Evolutionary conservation across 2,113 vertebrate species (phyloP).

Genomic region (Dendropsophus ebraccatus): DNA sequence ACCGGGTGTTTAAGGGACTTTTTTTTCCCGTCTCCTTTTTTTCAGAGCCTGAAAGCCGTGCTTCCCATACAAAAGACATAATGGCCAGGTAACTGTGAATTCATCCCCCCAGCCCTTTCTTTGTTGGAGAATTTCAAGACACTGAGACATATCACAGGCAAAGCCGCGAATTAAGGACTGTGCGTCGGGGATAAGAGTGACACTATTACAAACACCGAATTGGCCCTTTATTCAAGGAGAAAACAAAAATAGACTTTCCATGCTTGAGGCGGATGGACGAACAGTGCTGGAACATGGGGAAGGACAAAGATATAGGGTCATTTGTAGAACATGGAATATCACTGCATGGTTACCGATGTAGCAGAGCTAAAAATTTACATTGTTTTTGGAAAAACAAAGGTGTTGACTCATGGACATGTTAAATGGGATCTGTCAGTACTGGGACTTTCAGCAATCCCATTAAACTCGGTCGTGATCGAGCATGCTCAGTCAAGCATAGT

Average conservation of each 20-base stretch:
- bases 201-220: neutral
- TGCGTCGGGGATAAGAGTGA: neutral
- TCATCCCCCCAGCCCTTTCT: neutral
- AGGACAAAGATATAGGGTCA: neutral
- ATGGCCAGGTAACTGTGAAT: conserved; percentile 23
- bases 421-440: no score
- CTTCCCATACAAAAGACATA: conserved; percentile 14
- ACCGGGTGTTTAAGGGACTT: neutral
- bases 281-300: neutral
- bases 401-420: no score
- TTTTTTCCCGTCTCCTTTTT: neutral
- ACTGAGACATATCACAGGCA: neutral
- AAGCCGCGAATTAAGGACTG: conserved; percentile 2
- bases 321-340: neutral
- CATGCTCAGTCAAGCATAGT: no score
- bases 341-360: neutral
- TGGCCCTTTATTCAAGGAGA: neutral
- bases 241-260: conserved; percentile 11
- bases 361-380: no score
- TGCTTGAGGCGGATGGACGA: neutral
- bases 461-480: no score
- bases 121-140: conserved; percentile 27
- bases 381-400: no score
- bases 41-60: conserved; percentile 11
- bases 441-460: no score